Evolutionary conservation across 1,140 invertebrate genomes (phyloP), one percentile per base, ranked within the genome.

Genomic region (Dendrolimus kikuchii): DNA sequence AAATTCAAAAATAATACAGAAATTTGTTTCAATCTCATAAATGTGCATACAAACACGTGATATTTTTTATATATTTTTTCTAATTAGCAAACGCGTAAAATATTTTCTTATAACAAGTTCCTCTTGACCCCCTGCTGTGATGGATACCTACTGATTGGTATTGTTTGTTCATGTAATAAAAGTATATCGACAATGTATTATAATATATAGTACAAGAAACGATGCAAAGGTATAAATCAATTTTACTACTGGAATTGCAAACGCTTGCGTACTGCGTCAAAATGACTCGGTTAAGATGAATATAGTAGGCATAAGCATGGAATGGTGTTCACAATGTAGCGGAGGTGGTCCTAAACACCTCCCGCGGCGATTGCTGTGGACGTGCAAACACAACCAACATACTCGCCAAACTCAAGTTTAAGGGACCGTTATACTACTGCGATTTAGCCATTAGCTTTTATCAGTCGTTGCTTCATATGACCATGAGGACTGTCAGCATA

Each of bases 381-480:
- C 81, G 77, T 79, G 81, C 63, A 70, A 81, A 84, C 81, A 81
- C 65, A 59, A 63, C 50, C 68, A 62, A 72, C 68, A 55, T 61
- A 57, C 62, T 69, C 66, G 74, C 71, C 64, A 73, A 83, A 77
- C 63, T 68, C 53, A 8, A 41, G 43, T 50, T 69, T 76, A 77
- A 74, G 64, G 71, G 60, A n/a, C 51, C 36, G 56, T 78, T 66
- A 23, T 23, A 23, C 23, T 23, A 23, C 23, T 23, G 23, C 23
- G 23, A 23, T 23, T 23, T 23, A 23, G 23, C 23, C 23, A 23
- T 23, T 23, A 23, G 23, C 23, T 23, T 23, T 23, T 23, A 23
- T 23, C 23, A 23, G 23, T 23, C 23, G 1, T 23, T 23, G 3
- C 3, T 23, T 23, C 3, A 23, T 2, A 23, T 23, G 3, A 23